Evolutionary conservation across 2,113 vertebrate species (phyloP).

Genomic region (Nematolebias whitei): DNA sequence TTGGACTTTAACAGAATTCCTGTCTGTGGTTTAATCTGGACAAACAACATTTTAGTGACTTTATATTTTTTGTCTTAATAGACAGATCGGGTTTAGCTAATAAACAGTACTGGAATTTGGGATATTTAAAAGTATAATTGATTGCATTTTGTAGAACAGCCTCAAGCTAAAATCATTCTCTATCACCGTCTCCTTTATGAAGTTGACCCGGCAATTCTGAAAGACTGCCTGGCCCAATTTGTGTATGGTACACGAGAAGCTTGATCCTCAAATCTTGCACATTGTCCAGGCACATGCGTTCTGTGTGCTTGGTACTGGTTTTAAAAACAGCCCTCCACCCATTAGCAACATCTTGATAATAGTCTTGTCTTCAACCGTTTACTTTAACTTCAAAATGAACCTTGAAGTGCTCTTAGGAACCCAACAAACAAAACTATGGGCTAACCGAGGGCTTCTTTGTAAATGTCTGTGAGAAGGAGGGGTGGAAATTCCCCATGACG

Average conservation of each 20-base stretch:
- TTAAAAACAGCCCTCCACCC: conserved; percentile 42
- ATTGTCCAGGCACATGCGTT: conserved; percentile 39
- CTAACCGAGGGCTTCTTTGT: conserved; percentile 12
- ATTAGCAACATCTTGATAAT: conserved; percentile 48
- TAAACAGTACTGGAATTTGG: too few relatives aligned
- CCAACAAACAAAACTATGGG: conserved; percentile 28
- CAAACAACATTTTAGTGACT: too few relatives aligned
- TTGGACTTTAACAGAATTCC: too few relatives aligned
- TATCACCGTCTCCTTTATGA: too few relatives aligned
- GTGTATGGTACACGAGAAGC: background rate
- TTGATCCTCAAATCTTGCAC: conserved; percentile 16
- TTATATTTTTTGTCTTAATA: too few relatives aligned
- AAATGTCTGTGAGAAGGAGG: conserved; percentile 5
- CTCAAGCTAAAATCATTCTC: too few relatives aligned
- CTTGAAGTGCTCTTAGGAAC: conserved; percentile 41
- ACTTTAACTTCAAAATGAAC: conserved; percentile 50
- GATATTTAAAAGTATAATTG: too few relatives aligned
- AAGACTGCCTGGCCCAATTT: background rate
- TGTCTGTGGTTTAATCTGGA: too few relatives aligned
- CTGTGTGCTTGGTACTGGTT: conserved; percentile 25
- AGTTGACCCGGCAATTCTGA: background rate
- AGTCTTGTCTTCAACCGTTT: conserved; percentile 26
- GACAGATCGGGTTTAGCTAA: too few relatives aligned
- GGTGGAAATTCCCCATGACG: conserved; percentile 47
- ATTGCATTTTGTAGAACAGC: too few relatives aligned